Evolutionary conservation across 2,113 vertebrate genomes (phyloP), one percentile per base, ranked within the genome.

Genomic region (Echinops telfairi): DNA sequence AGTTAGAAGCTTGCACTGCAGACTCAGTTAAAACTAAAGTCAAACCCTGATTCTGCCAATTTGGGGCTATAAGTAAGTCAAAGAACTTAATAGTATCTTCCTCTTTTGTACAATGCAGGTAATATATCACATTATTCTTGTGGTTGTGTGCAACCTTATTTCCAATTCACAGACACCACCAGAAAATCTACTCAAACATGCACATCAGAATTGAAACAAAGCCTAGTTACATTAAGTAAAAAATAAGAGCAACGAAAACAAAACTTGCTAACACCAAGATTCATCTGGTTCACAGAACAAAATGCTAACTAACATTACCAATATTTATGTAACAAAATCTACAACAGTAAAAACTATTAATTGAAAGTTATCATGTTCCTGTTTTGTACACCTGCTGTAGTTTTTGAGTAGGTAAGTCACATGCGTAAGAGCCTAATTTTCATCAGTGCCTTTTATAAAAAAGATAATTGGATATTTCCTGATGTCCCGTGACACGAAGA

Each of bases 381-480:
- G 22, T 43, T 85, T 95, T 82, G 81, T 66, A 68, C 70, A 86
- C 25, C 4, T 88, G 43, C 43, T 53, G 10, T 2, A 81, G 36
- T 81, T 91, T 88, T 62, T 88, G 27, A 84, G 58, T 81, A 86
- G 57, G 12, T 4, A 91, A 87, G 75, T 83, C 20, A 73, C 7
- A 71, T 87, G 57, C 43, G 14, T 88, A 68, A 84, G 91, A 93
- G 89, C 27, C 36, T 77, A 75, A 93, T 71, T 95, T 79, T n/a
- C 36, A 82, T 76, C 82, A 76, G n/a, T 76, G 58, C 23, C 38
- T 86, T 73, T 62, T 66, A 53, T 33, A 80, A 86, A 88, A 94
- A 33, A 78, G 12, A 43, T 78, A 83, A 68, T 11, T 81, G n/a
- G 43, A 64, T 80, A 95, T 80, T 19, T 12, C 33, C 70, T 84